phyloP scores from a whole-genome alignment of 2,797 vertebrate genomes.

The Ptychobarbus kaznakovi region DNA sequence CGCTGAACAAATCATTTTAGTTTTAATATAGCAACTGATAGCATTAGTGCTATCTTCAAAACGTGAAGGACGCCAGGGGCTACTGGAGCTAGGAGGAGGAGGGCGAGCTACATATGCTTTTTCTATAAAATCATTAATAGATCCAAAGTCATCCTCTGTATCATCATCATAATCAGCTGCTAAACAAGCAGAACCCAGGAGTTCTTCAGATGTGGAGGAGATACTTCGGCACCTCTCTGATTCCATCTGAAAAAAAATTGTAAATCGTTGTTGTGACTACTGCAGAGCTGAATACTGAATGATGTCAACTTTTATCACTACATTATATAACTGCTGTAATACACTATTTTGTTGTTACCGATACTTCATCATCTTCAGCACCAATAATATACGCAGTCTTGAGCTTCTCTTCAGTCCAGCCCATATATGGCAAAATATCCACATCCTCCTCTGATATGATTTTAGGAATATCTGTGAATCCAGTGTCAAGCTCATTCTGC shows the following conservation, averaged over 20 bases:
- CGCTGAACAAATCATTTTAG: accelerated
- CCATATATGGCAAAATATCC: slow-evolving; percentile 84
- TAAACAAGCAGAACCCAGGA: neutral
- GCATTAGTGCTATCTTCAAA: too few relatives aligned
- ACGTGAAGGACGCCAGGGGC: too few relatives aligned
- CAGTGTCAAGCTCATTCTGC: slow-evolving; percentile 60
- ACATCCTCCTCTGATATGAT: slow-evolving; percentile 82
- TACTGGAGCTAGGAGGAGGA: neutral
- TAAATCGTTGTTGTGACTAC: too few relatives aligned
- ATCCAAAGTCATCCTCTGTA: neutral
- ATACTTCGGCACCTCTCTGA: too few relatives aligned
- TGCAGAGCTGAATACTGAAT: neutral
- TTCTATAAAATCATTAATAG: accelerated
- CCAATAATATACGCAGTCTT: too few relatives aligned
- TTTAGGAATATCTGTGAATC: slow-evolving; percentile 76
- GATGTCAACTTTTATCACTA: neutral
- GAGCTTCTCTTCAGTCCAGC: slow-evolving; percentile 67
- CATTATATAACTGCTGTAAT: neutral
- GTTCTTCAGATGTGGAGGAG: neutral
- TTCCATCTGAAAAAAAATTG: too few relatives aligned
- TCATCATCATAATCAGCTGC: neutral
- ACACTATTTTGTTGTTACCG: neutral
- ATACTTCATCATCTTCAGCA: neutral
- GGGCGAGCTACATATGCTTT: neutral
- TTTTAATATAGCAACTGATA: too few relatives aligned